Conservation (phyloP, 2,888 invertebrate species). For the Tryphoninae sp. region DNA sequence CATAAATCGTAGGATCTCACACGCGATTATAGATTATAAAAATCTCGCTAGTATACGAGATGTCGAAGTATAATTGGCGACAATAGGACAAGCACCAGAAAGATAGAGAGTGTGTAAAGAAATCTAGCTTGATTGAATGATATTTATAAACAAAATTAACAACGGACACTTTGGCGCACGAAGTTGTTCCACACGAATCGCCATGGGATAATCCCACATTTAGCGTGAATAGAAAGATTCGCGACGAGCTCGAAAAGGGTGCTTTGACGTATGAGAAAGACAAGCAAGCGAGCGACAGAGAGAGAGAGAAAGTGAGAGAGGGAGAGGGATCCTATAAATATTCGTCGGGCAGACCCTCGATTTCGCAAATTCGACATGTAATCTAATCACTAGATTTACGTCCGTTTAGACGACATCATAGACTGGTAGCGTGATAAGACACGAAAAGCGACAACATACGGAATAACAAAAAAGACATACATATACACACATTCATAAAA, state of each 20-base stretch:
- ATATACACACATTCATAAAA: constrained; percentile 41
- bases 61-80: constrained; percentile 30
- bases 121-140: constrained; percentile 21
- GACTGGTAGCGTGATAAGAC: constrained; percentile 71
- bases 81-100: background rate
- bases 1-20: constrained; percentile 77
- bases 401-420: constrained; percentile 72
- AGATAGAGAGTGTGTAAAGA: background rate
- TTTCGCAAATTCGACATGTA: constrained; percentile 42
- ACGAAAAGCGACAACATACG: constrained; percentile 22
- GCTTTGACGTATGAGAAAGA: background rate
- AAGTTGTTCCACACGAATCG: background rate
- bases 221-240: background rate
- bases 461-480: constrained; percentile 30
- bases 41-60: constrained; percentile 35
- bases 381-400: constrained; percentile 59
- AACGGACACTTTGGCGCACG: background rate
- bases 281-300: background rate
- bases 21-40: constrained; percentile 42
- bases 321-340: background rate
- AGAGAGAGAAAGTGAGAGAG: background rate
- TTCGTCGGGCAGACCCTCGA: constrained; percentile 6
- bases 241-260: background rate
- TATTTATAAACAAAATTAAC: constrained; percentile 1
- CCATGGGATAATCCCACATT: background rate